Conservation (phyloP, 2,113 vertebrate genomes). For the Clarias batrachus region DNA sequence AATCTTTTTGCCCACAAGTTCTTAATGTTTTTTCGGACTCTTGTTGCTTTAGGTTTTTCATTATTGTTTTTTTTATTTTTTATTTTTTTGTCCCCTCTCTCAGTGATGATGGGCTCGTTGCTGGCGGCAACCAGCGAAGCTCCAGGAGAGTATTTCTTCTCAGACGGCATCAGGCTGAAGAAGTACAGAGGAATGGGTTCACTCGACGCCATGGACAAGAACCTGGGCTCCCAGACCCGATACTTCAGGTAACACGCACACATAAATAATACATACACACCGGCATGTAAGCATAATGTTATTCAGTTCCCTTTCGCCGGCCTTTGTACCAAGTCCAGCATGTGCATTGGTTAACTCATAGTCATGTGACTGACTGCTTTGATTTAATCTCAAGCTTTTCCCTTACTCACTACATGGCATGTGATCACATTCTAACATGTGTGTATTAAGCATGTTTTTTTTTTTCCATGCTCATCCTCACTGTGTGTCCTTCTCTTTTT, state of each 20-base stretch:
- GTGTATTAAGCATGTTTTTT: neutral
- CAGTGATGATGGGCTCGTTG: slow-evolving; percentile 98
- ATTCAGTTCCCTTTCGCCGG: neutral
- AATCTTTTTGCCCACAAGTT: neutral
- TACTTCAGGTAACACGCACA: slow-evolving; percentile 86
- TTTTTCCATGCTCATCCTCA: neutral
- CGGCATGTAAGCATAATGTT: neutral
- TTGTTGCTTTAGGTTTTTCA: neutral
- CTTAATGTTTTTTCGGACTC: neutral
- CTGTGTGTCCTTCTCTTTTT: slow-evolving; percentile 10
- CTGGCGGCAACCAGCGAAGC: slow-evolving; percentile 93
- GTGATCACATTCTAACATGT: neutral
- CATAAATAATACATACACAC: neutral
- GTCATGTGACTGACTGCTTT: neutral
- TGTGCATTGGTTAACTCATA: neutral
- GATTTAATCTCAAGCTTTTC: neutral
- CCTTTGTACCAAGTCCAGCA: neutral
- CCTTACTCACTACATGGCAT: neutral
- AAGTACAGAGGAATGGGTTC: slow-evolving; percentile 98
- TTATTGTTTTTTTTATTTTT: neutral
- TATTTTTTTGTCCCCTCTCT: slow-evolving; percentile 6
- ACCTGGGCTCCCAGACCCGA: slow-evolving; percentile 92
- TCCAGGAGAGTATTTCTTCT: slow-evolving; percentile 97
- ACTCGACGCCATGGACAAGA: slow-evolving; percentile 97
- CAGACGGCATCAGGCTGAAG: slow-evolving; percentile 94